Percentiles rank a stretch among this genome's conserved stretches.
These are phyloP conservation scores for Orthonevra nobilis DNA, from an alignment of 2,888 invertebrate genomes.

Conservation along the genomic window DNA sequence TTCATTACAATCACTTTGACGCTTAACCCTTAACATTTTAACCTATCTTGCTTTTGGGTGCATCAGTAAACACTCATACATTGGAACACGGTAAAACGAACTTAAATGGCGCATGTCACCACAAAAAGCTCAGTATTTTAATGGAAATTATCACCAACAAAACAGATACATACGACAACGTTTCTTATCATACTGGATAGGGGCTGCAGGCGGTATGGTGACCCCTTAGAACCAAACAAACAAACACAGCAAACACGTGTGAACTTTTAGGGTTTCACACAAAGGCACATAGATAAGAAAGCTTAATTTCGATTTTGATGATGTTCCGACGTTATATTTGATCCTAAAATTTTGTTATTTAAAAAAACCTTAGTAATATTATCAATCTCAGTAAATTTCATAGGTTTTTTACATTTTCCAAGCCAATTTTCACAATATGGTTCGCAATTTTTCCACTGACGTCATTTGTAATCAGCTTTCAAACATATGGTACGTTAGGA, in stretches of 20 bases:
- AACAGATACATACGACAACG: neutral
- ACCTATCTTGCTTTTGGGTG: too few species aligned
- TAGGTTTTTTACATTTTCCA: neutral
- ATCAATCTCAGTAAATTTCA: too few species aligned
- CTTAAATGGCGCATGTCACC: too few species aligned
- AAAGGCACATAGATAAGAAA: conserved; percentile 46
- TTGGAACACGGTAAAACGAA: too few species aligned
- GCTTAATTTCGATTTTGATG: conserved; percentile 5
- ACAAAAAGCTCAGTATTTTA: conserved; percentile 12
- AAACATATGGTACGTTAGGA: conserved; percentile 63
- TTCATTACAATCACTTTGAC: too few species aligned
- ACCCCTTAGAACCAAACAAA: conserved; percentile 22
- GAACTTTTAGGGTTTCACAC: conserved; percentile 38
- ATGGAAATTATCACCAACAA: neutral
- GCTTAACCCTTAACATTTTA: too few species aligned
- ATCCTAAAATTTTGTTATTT: too few species aligned
- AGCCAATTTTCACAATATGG: conserved; percentile 23
- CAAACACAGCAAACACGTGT: conserved; percentile 51
- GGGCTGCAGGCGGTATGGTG: conserved; percentile 14
- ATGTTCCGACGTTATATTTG: neutral
- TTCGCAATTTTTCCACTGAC: conserved; percentile 32
- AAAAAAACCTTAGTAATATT: too few species aligned
- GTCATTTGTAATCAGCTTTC: conserved; percentile 32
- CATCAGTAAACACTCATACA: too few species aligned
- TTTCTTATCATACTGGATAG: neutral